A percentile compares a stretch with the other conserved stretches of the same genome.
These are phyloP conservation scores for Silurus lanzhouensis DNA, from an alignment of 2,797 vertebrate species.

Conservation along the genomic window DNA sequence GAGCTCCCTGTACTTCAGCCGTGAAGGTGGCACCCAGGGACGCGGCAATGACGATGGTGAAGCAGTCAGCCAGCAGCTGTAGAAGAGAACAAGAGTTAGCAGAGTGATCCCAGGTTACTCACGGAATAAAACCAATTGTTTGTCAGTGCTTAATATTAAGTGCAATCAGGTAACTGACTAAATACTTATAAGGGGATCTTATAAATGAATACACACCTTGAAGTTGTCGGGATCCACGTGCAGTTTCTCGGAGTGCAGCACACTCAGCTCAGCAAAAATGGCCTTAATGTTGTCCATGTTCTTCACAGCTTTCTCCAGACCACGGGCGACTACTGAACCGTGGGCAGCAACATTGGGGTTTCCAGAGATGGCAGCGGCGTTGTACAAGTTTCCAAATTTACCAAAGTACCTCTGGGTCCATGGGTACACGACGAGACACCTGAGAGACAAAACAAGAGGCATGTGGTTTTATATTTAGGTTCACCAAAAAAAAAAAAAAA, in stretches of 20 bases:
- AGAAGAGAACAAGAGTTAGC: not conserved
- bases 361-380: slow-evolving; percentile 52
- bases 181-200: not conserved
- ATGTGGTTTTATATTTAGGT: not conserved
- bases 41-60: not conserved
- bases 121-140: too few species aligned
- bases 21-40: slow-evolving; percentile 2
- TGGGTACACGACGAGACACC: slow-evolving; percentile 73
- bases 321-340: slow-evolving; percentile 71
- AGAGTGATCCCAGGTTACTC: not conserved
- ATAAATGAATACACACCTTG: slow-evolving; percentile 54
- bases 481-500: not conserved
- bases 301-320: slow-evolving; percentile 73
- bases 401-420: slow-evolving; percentile 83
- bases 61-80: slow-evolving; percentile 72
- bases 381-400: slow-evolving; percentile 74
- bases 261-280: slow-evolving; percentile 66
- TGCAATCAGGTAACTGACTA: not conserved
- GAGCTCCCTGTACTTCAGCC: slow-evolving; percentile 63
- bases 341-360: slow-evolving; percentile 72
- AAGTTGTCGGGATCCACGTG: slow-evolving; percentile 83
- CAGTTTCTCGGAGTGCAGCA: slow-evolving; percentile 76
- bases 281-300: slow-evolving; percentile 77
- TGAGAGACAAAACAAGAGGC: slow-evolving; percentile 60
- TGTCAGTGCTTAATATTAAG: not conserved